Base-by-base conservation (phyloP, 2,888 invertebrate species). In the Philopedon plagiatum region DNA sequence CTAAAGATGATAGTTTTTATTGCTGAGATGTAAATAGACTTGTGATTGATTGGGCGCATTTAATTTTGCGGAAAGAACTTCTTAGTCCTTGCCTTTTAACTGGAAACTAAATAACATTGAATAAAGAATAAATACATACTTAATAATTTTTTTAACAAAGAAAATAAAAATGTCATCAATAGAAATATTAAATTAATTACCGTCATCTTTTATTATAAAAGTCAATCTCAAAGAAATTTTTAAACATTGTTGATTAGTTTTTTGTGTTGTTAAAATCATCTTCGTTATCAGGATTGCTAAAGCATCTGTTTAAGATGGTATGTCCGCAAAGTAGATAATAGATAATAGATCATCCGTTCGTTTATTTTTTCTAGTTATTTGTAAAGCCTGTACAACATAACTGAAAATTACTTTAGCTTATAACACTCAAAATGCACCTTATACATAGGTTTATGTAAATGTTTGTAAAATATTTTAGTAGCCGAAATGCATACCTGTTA, bases 301-400 rank as follows among this genome's bases (percentile, higher is more conserved):
- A 15, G 21, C 32, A 60, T 41, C 41, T 41, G 23, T 39, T n/a
- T n/a, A 41, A 39, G 3, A 60, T 60, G 60, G 60, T 60, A 60
- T 39, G 60, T 60, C 21, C 3, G 18, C 18, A 41, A 41, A 41
- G 15, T 15, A 41, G 41, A 15, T 41, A 41, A 41, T 18, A 9
- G n/a, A n/a, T n/a, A n/a, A n/a, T n/a, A n/a, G n/a, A n/a, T 15
- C 8, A 41, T 41, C 41, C 41, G 15, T 41, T 41, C 41, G 18
- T 18, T 18, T 41, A 5, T 41, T 39, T 18, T 15, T 15, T 3
- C 5, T 32, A 32, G 7, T 41, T 41, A 5, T 1, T 41, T 41
- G 15, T 41, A 41, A 41, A 18, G 41, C 41, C 41, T 18, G 18
- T 41, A 15, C n/a, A 11, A n/a, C n/a, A n/a, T 18, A 41, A 4